Base-by-base conservation (phyloP, 2,888 invertebrate species). In the Entomobrya proxima region DNA sequence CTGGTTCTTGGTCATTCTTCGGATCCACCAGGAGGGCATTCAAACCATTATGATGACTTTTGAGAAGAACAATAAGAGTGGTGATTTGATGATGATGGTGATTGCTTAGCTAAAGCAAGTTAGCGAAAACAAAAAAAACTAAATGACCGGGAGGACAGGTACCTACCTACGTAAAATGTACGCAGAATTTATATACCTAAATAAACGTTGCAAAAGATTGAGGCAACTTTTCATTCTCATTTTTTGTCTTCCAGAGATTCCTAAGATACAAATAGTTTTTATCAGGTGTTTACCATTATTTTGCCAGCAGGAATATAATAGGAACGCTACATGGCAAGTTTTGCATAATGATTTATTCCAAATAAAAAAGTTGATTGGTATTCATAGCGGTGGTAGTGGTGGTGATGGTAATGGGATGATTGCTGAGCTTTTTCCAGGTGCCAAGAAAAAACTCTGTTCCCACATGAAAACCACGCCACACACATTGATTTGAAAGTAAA, bases 221-320 rank as follows among this genome's bases (percentile, higher is more conserved):
- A 67, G 35, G 37, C 18, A 67, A 67, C 32, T 32, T n/a, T 61
- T 61, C 32, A n/a, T 32, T 32, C 11, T 4, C 47, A 47, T 40
- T 11, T 9, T 40, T 11, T 11, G 11, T 40, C 40, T 15, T 4
- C 7, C 15, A 15, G 47, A 47, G 47, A 47, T 47, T 5, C 47
- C 47, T 15, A 13, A 13, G 13, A 47, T 47, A 47, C 13, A 47
- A 47, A 15, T 15, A 15, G 15, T 47, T 35, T 64, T 44, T 67
- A 40, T 67, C 37, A 67, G 24, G 67, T 67, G 67, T 67, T 67
- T 67, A 67, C 37, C n/a, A n/a, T n/a, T 40, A 67, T 67, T 67
- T 67, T 67, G 67, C 67, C 37, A 37, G 67, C 44, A 67, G 67
- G 67, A 18, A n/a, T 13, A 55, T 13, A 55, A 55, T 61, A 61